These are phyloP conservation scores for Antennarius striatus DNA, from an alignment of 2,113 vertebrate genomes.

Conservation along the genomic window DNA sequence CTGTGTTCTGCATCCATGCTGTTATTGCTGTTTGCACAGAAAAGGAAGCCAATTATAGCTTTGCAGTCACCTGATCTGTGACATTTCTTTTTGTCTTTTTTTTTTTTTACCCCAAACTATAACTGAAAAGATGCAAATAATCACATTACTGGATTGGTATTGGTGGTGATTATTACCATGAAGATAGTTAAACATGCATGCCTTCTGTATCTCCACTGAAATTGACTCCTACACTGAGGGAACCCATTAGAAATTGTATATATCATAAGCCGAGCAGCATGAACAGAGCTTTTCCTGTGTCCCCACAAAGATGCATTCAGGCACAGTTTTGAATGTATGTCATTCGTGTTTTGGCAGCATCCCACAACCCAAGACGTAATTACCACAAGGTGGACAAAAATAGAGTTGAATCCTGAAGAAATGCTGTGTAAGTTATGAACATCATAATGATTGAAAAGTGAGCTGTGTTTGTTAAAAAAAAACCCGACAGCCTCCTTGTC, in stretches of 20 bases:
- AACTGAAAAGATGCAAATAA: neutral
- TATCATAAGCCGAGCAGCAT: neutral
- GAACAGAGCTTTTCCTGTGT: no score
- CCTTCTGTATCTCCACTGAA: neutral
- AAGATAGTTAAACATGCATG: neutral
- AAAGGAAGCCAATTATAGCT: neutral
- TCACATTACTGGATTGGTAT: neutral
- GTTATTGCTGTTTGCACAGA: slow-evolving; percentile 17
- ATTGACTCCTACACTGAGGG: neutral
- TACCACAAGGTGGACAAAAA: no score
- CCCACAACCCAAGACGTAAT: no score
- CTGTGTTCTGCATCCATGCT: neutral
- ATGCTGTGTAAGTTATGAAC: no score
- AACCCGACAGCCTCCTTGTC: no score
- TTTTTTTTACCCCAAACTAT: neutral
- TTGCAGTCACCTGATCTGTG: neutral
- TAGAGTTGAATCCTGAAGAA: no score
- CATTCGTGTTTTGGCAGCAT: no score
- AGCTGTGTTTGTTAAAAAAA: no score
- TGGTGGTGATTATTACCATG: neutral
- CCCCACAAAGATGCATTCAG: no score
- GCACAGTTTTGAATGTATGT: no score
- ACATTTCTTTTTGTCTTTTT: neutral
- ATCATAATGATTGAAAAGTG: no score
- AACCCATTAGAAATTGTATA: neutral